Evolutionary conservation across 2,797 vertebrate species (phyloP).

Genomic region (Lepus townsendii): DNA sequence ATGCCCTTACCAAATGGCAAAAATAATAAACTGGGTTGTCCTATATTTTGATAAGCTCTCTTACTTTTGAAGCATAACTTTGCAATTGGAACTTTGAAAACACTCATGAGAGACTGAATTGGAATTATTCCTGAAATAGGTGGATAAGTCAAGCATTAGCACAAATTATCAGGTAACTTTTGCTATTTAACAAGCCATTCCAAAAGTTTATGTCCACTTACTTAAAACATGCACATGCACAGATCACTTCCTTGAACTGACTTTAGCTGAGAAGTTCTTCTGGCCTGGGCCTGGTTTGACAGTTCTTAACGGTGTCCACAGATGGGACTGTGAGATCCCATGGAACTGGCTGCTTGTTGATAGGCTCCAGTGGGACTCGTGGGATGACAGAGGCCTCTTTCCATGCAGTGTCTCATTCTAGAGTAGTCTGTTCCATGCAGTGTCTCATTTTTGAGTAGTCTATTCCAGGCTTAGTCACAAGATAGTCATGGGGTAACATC

Average conservation of each 20-base stretch:
- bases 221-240: neutral
- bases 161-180: neutral
- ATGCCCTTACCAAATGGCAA: conserved; percentile 55
- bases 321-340: neutral
- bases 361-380: neutral
- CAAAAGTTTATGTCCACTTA: neutral
- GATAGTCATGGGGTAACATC: neutral
- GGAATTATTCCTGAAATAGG: neutral
- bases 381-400: neutral
- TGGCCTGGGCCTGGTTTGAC: neutral
- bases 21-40: conserved; percentile 63
- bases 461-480: neutral
- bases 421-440: neutral
- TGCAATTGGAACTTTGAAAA: conserved; percentile 11
- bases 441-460: neutral
- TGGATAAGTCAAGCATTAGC: neutral
- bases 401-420: neutral
- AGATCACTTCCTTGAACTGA: neutral
- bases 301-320: neutral
- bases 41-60: conserved; percentile 70
- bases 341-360: neutral
- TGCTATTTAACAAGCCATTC: neutral
- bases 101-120: neutral
- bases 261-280: neutral
- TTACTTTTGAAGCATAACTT: conserved; percentile 64